Evolutionary conservation across 2,888 invertebrate genomes (phyloP).

Genomic region (Stenurella melanura): DNA sequence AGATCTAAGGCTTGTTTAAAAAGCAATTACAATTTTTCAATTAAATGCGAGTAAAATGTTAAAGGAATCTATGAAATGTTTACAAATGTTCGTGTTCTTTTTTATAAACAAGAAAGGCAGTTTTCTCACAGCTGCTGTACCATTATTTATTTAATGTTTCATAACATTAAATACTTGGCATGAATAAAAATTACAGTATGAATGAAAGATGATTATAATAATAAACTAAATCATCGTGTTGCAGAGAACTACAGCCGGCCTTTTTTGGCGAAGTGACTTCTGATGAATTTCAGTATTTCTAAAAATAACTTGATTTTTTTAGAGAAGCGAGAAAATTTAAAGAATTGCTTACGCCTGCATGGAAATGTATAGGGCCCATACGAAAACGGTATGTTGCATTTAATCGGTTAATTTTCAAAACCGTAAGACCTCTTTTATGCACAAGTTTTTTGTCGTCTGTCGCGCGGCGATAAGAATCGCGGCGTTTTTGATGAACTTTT

Average conservation of each 20-base stretch:
- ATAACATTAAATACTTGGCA: not conserved
- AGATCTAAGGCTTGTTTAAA: slow-evolving; percentile 54
- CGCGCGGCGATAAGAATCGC: too few species aligned
- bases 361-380: too few species aligned
- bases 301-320: too few species aligned
- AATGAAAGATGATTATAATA: not conserved
- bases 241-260: not conserved
- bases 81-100: slow-evolving; percentile 20
- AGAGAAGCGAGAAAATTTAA: too few species aligned
- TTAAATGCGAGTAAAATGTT: slow-evolving; percentile 43
- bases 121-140: slow-evolving; percentile 7
- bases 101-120: slow-evolving; percentile 19
- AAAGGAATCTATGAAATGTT: slow-evolving; percentile 42
- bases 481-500: too few species aligned
- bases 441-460: too few species aligned
- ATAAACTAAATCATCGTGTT: not conserved
- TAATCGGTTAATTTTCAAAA: too few species aligned
- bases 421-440: too few species aligned
- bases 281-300: too few species aligned
- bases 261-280: too few species aligned
- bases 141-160: not conserved
- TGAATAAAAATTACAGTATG: not conserved
- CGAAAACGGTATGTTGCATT: too few species aligned
- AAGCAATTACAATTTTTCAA: slow-evolving; percentile 57
- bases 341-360: too few species aligned